Evolutionary conservation across 2,888 invertebrate genomes (phyloP), one percentile per base, ranked within the genome.

Genomic region (Drosophila stalkeri): DNA sequence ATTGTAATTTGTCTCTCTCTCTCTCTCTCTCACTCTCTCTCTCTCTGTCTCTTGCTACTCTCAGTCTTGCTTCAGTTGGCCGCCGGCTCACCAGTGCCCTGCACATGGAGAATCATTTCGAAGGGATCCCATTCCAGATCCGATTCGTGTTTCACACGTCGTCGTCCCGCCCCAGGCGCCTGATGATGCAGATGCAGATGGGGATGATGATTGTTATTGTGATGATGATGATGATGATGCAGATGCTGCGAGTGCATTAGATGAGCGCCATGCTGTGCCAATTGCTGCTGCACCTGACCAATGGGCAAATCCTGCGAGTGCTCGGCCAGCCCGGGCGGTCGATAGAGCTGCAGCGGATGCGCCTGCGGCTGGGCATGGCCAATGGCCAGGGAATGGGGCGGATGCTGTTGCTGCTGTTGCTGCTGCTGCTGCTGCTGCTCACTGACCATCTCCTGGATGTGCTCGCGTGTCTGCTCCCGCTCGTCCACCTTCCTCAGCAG

Each of bases 81-180:
- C 27, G 91, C 88, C 44, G 91, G 80, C 59, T 91, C 91, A 3
- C 90, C 88, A 5, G 80, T 80, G 47, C 91, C 91, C 63, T 91
- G 92, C 56, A 91, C 91, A 64, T 91, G 92, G n/a, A 91, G 77
- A 61, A 91, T 91, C 92, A 91, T 91, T 72, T 91, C 91, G 51
- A 91, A 91, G 33, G 91, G 91, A 88, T 91, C 91, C 91, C 91
- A 91, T 64, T 91, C 91, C 52, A 91, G 78, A 66, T 91, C 91
- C 5, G 89, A 68, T 49, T 92, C 91, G 59, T 90, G 89, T 80
- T 92, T 92, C 31, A 92, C 85, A 12, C 90, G 90, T n/a, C 82
- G 81, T 9, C 86, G 80, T 12, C 57, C 69, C 11, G 60, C 60
- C 20, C 18, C 56, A 5, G 70, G 37, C 49, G 44, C 14, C 52